Base-by-base conservation (phyloP, 53 echinoderm and acorn worm species). In the Arbacia lixula region DNA sequence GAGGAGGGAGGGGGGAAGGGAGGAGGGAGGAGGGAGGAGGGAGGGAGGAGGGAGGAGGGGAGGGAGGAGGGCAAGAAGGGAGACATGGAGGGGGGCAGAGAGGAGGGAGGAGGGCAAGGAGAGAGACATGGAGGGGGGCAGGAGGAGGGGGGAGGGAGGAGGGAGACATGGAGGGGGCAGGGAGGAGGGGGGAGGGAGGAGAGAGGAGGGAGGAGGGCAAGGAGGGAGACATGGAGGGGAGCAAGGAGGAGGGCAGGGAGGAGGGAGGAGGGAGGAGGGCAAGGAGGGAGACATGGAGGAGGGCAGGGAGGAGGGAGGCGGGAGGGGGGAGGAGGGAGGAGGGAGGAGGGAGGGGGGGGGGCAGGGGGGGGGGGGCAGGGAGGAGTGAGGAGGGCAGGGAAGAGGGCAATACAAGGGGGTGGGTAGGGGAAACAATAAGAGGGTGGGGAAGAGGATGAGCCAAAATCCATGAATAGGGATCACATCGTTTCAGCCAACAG, bases 251-350 rank as follows among this genome's bases (percentile, higher is more conserved):
- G 14, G 46, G 14, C 46, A 46, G 46, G 14, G 46, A n/a, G n/a
- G n/a, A n/a, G n/a, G n/a, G n/a, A n/a, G n/a, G n/a, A n/a, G n/a
- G n/a, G n/a, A n/a, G n/a, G n/a, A n/a, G n/a, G n/a, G n/a, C n/a
- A n/a, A n/a, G n/a, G n/a, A n/a, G n/a, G n/a, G n/a, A n/a, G n/a
- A n/a, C n/a, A n/a, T n/a, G n/a, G n/a, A n/a, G n/a, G n/a, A n/a
- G n/a, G 8, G 46, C 46, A 35, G 34, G 43, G 21, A 46, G 33
- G 38, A 31, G 58, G 71, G 53, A 29, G 85, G 72, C 36, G 66
- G 37, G 24, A 10, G 38, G 66, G 37, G 36, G 0, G 66, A 36
- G 37, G 66, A 19, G 21, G 60, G 66, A 33, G 36, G 17, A 64
- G 19, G 36, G 33, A 64, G n/a, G 5, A 36, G 14, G 17, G 64